Evolutionary conservation across 2,113 vertebrate species (phyloP), one percentile per base, ranked within the genome.

Genomic region (Thamnaconus septentrionalis): DNA sequence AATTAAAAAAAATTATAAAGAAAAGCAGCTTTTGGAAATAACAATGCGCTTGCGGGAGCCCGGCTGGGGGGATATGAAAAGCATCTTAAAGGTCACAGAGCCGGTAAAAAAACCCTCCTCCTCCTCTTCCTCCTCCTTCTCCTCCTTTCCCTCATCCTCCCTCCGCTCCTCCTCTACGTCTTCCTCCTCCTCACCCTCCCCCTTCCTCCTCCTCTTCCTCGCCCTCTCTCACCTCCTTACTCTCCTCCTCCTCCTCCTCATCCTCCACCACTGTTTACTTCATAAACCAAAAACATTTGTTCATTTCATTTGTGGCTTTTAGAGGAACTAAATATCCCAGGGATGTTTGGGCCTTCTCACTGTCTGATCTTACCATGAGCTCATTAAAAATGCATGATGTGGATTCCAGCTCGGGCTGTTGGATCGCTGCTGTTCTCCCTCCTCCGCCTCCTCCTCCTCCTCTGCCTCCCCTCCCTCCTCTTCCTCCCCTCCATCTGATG

Each of bases 381-480:
- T 85, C 69, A 87, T 90, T 83, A 89, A 90, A 90, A 83, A 86
- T 87, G 70, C 79, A 90, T 88, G 86, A 84, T 70, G 68, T 66
- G 56, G 11, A 79, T 76, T 71, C 43, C 69, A 59, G 76, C 80
- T 75, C 69, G 71, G 81, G 64, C 74, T 78, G 71, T 61, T 67
- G 77, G 66, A 79, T 82, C 81, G 81, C 79, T 67, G 66, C 59
- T 68, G 63, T 72, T 73, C 48, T 63, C 56, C 73, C 64, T 61
- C 73, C 39, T 43, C 4, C 59, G 18, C 18, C 18, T 31, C 18
- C 18, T 2, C 18, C 18, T 31, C 18, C 18, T 31, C 18, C 18
- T 31, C 18, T 31, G 10, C n/a, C 52, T 63, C 53, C 41, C 64
- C 56, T 42, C 53, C 39, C 18, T 31, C 18, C 18, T 31, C 18